Percentiles rank a stretch among this genome's conserved stretches.
phyloP scores from a whole-genome alignment of 2,888 invertebrate species.

The Caenorhabditis sulstoni region DNA sequence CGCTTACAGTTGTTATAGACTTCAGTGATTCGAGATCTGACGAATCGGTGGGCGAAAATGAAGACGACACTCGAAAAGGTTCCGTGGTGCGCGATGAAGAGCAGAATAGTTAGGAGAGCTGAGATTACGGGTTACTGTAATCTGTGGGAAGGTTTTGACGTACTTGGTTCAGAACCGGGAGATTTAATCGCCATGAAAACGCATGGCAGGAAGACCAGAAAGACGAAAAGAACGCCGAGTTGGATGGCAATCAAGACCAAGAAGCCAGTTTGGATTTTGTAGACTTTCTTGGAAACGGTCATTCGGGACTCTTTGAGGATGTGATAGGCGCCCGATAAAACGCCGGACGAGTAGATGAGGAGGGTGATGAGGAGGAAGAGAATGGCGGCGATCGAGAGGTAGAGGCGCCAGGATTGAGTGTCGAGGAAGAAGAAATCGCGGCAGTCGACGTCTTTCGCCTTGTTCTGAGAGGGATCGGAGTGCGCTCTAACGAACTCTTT shows the following conservation, averaged over 20 bases:
- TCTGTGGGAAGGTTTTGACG: no score
- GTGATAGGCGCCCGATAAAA: slow-evolving; percentile 22
- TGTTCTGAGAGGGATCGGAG: slow-evolving; percentile 2
- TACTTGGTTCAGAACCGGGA: slow-evolving; percentile 29
- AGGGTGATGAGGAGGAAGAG: slow-evolving; percentile 31
- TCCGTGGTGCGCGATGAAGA: slow-evolving; percentile 40
- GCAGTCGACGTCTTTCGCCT: slow-evolving; percentile 15
- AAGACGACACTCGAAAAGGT: slow-evolving; percentile 42
- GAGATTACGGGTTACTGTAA: background rate
- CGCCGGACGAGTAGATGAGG: slow-evolving; percentile 26
- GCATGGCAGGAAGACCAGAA: slow-evolving; percentile 25
- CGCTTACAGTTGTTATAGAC: slow-evolving; percentile 24
- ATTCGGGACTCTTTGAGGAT: slow-evolving; percentile 25
- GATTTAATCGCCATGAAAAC: slow-evolving; percentile 26
- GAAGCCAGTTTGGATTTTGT: slow-evolving; percentile 36
- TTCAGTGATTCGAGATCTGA: slow-evolving; percentile 25
- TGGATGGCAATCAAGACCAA: slow-evolving; percentile 19
- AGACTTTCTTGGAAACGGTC: slow-evolving; percentile 37
- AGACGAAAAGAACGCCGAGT: slow-evolving; percentile 29
- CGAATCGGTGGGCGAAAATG: slow-evolving; percentile 42
- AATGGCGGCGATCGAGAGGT: slow-evolving; percentile 19
- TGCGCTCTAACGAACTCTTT: no score
- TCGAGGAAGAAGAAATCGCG: slow-evolving; percentile 34
- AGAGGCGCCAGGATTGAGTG: slow-evolving; percentile 28
- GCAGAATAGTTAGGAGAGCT: slow-evolving; percentile 25